Percentiles rank a stretch among this genome's conserved stretches.
phyloP scores from a whole-genome alignment of 2,113 vertebrate species.

The Mungos mungo region DNA sequence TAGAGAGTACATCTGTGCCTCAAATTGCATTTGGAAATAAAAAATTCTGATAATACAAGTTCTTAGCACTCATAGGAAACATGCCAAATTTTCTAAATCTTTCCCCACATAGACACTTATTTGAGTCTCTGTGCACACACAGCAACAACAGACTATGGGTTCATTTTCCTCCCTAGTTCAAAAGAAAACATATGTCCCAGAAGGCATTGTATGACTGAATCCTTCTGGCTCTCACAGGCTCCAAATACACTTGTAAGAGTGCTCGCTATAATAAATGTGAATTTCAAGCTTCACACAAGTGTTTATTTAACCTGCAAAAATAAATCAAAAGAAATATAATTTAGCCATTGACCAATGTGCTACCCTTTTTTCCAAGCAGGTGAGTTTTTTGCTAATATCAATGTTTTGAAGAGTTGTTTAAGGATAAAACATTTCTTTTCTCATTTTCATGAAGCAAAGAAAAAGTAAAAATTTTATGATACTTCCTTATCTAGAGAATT shows the following conservation, averaged over 20 bases:
- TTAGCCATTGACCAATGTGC: not conserved
- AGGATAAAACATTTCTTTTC: accelerated
- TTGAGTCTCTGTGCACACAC: not conserved
- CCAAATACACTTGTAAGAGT: not conserved
- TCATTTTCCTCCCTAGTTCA: not conserved
- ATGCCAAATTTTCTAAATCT: not conserved
- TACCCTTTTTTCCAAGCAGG: not conserved
- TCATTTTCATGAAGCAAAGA: not conserved
- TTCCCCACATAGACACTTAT: not conserved
- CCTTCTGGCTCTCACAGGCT: not conserved
- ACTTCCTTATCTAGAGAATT: not conserved
- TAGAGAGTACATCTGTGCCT: not conserved
- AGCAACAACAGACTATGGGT: not conserved
- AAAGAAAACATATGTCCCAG: not conserved
- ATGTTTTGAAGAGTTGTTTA: not conserved
- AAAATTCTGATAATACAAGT: not conserved
- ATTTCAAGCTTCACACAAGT: not conserved
- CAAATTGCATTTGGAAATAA: not conserved
- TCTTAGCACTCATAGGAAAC: not conserved
- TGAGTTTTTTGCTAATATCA: not conserved
- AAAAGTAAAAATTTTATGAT: not conserved
- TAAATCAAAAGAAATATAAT: not conserved
- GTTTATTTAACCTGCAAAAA: not conserved
- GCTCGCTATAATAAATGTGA: not conserved
- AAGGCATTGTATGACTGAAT: not conserved